phyloP scores from a whole-genome alignment of 2,113 vertebrate species.

The Bolborhynchus lineola region DNA sequence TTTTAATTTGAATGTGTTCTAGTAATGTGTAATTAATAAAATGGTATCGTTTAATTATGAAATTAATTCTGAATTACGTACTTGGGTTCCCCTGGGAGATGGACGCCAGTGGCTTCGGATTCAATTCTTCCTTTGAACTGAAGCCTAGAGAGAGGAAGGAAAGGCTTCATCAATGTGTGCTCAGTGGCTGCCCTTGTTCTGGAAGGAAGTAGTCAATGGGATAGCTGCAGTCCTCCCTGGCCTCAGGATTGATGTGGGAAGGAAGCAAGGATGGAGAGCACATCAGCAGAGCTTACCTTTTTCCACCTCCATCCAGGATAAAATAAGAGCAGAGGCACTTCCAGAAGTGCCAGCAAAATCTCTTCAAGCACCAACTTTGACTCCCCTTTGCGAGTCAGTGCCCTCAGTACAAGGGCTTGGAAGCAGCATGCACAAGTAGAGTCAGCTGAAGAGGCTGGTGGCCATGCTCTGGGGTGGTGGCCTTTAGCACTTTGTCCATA shows the following conservation, averaged over 20 bases:
- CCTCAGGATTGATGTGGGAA: not conserved
- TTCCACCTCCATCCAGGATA: not conserved
- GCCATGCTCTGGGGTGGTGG: fast-evolving
- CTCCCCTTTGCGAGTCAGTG: not conserved
- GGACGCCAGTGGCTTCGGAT: slow-evolving; percentile 73
- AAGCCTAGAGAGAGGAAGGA: slow-evolving; percentile 78
- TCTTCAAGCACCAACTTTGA: not conserved
- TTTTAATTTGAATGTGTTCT: not conserved
- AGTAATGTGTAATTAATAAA: not conserved
- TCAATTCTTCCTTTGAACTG: slow-evolving; percentile 77
- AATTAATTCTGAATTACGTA: slow-evolving; percentile 69
- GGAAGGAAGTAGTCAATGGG: not conserved
- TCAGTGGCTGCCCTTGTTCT: not conserved
- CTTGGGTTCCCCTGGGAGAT: slow-evolving; percentile 86
- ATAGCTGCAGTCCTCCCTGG: not conserved
- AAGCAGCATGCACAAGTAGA: not conserved
- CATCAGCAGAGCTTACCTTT: not conserved
- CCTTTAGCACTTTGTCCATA: not conserved
- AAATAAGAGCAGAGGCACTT: not conserved
- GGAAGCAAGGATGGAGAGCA: not conserved
- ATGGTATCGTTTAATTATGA: not conserved
- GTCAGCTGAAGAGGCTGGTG: not conserved
- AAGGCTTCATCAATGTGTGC: slow-evolving; percentile 4
- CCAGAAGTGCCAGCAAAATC: not conserved
- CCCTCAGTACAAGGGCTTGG: not conserved